Conservation (phyloP, 2,888 invertebrate genomes). For the Hyposoter didymator region DNA sequence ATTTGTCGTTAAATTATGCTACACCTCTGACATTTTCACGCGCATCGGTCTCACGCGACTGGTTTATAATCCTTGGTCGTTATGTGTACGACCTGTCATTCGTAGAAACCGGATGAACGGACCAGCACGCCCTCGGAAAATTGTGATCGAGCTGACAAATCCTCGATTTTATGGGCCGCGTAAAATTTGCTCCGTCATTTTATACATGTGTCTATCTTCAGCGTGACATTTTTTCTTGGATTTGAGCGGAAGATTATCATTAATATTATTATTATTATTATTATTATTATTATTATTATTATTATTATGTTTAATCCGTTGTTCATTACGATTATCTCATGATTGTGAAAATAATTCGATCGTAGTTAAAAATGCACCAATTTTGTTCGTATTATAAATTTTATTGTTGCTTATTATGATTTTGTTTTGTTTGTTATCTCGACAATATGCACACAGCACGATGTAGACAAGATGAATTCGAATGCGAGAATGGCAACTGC, state of each 20-base stretch:
- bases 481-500: conserved; percentile 86
- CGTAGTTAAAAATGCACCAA: conserved; percentile 29
- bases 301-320: not conserved
- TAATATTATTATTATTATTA: not conserved
- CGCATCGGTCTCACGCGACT: conserved; percentile 42
- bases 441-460: conserved; percentile 69
- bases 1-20: conserved; percentile 35
- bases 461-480: conserved; percentile 86
- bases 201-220: not conserved
- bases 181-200: conserved; percentile 28
- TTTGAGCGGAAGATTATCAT: not conserved
- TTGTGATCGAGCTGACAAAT: conserved; percentile 37
- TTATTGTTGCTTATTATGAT: conserved; percentile 46
- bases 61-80: conserved; percentile 47
- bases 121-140: conserved; percentile 54
- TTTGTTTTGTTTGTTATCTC: conserved; percentile 64
- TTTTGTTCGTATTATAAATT: conserved; percentile 56
- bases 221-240: conserved; percentile 18
- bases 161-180: conserved; percentile 29
- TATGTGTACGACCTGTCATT: conserved; percentile 8
- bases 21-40: conserved; percentile 56
- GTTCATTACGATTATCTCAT: conserved; percentile 23
- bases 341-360: conserved; percentile 36
- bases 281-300: not conserved
- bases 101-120: conserved; percentile 48